phyloP scores from a whole-genome alignment of 2,113 vertebrate genomes.

The Circaetus cinerascens region DNA sequence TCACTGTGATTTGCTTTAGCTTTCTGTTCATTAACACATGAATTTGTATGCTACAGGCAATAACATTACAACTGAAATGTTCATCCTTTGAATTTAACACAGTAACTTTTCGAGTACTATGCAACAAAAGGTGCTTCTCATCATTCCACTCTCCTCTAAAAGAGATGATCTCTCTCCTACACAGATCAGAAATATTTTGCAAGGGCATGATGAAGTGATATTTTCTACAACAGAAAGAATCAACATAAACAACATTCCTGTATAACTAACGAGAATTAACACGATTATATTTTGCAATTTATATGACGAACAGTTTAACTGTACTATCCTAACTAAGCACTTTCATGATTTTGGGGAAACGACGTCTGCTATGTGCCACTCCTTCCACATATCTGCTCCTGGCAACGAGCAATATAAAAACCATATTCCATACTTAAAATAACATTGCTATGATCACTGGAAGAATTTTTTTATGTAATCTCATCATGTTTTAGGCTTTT shows the following conservation, averaged over 20 bases:
- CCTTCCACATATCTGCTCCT: neutral
- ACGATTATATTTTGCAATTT: neutral
- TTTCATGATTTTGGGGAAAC: neutral
- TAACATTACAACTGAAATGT: neutral
- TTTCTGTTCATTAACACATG: neutral
- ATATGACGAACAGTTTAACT: neutral
- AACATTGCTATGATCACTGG: accelerated
- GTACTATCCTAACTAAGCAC: neutral
- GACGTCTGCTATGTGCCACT: neutral
- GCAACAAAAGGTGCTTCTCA: neutral
- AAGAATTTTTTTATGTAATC: neutral
- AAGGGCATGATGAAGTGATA: neutral
- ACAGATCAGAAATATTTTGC: neutral
- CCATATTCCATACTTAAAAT: neutral
- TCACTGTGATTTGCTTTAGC: neutral
- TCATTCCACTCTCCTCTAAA: neutral
- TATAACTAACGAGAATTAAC: neutral
- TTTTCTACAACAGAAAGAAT: neutral
- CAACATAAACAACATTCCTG: neutral
- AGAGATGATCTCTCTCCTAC: neutral
- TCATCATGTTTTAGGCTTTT: neutral
- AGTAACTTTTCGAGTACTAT: neutral
- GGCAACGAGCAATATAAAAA: neutral
- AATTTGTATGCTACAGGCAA: neutral
- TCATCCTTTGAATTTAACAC: neutral